phyloP scores from a whole-genome alignment of 2,888 invertebrate species.

The Chalcis sispes region DNA sequence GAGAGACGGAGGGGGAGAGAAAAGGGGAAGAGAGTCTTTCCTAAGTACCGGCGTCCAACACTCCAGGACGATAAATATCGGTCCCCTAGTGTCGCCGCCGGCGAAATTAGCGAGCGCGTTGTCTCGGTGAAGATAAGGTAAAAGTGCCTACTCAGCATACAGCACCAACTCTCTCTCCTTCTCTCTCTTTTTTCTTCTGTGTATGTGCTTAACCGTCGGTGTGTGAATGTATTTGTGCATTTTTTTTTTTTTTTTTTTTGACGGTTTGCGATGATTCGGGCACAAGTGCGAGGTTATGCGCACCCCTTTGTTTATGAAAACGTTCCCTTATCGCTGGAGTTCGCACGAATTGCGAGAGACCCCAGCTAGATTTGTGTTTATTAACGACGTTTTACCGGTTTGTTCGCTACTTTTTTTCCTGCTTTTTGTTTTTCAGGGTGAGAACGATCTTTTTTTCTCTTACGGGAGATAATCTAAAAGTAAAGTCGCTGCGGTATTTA shows the following conservation, averaged over 20 bases:
- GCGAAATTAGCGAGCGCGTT: slow-evolving; percentile 64
- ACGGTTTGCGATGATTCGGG: no score
- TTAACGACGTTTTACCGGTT: no score
- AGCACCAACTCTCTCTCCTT: background rate
- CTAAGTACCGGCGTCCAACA: slow-evolving; percentile 46
- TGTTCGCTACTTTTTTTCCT: no score
- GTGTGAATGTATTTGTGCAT: no score
- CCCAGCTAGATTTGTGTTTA: no score
- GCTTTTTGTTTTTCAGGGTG: no score
- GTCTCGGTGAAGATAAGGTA: slow-evolving; percentile 62
- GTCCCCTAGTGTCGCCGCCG: slow-evolving; percentile 49
- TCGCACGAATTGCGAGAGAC: no score
- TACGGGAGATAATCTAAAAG: background rate
- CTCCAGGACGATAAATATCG: slow-evolving; percentile 62
- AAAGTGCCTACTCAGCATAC: slow-evolving; percentile 9
- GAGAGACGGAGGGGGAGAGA: background rate
- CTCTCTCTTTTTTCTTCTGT: slow-evolving; percentile 4
- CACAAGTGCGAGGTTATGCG: no score
- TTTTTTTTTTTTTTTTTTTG: background rate
- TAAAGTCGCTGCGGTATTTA: background rate
- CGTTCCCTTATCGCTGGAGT: no score
- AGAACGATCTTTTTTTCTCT: no score
- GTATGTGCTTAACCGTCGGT: no score
- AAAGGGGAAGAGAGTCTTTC: background rate
- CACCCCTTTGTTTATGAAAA: no score